Conservation (phyloP, 2,113 vertebrate genomes). For the Polyodon spathula region DNA sequence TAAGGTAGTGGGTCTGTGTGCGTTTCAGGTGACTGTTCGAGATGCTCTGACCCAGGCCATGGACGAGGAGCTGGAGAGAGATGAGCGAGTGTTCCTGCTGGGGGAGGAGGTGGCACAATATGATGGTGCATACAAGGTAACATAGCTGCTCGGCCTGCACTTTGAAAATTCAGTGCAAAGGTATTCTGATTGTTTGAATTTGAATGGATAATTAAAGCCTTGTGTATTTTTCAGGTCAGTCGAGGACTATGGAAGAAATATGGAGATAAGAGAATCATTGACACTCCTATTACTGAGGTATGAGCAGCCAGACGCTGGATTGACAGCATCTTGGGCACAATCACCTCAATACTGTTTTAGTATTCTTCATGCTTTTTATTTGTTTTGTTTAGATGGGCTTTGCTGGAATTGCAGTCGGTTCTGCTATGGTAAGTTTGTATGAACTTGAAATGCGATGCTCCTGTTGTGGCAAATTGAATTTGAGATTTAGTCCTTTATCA, state of each 20-base stretch:
- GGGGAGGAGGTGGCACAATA: slow-evolving; percentile 97
- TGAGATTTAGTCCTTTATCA: too few relatives aligned
- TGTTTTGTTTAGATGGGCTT: slow-evolving; percentile 83
- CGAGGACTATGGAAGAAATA: slow-evolving; percentile 97
- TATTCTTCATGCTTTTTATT: too few relatives aligned
- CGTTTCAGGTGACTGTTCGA: slow-evolving; percentile 78
- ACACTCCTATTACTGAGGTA: slow-evolving; percentile 96
- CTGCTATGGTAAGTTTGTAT: slow-evolving; percentile 77
- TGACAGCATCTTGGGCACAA: fast-evolving
- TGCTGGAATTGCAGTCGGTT: slow-evolving; percentile 86
- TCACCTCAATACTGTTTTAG: background rate
- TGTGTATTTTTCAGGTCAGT: slow-evolving; percentile 65
- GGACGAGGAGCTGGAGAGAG: slow-evolving; percentile 94
- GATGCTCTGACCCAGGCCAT: slow-evolving; percentile 93
- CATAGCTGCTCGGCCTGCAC: background rate
- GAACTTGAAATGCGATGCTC: too few relatives aligned
- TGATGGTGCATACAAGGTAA: slow-evolving; percentile 96
- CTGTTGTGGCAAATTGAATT: too few relatives aligned
- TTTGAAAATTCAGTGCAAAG: background rate
- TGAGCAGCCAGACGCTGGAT: too few relatives aligned
- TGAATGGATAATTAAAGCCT: background rate
- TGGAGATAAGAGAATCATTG: slow-evolving; percentile 89
- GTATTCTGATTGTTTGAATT: background rate
- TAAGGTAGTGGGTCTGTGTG: too few relatives aligned
- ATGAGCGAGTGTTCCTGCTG: slow-evolving; percentile 84